A percentile compares a stretch with the other conserved stretches of the same genome.
Evolutionary conservation across 2,113 vertebrate species (phyloP).

Genomic region (Nematolebias whitei): DNA sequence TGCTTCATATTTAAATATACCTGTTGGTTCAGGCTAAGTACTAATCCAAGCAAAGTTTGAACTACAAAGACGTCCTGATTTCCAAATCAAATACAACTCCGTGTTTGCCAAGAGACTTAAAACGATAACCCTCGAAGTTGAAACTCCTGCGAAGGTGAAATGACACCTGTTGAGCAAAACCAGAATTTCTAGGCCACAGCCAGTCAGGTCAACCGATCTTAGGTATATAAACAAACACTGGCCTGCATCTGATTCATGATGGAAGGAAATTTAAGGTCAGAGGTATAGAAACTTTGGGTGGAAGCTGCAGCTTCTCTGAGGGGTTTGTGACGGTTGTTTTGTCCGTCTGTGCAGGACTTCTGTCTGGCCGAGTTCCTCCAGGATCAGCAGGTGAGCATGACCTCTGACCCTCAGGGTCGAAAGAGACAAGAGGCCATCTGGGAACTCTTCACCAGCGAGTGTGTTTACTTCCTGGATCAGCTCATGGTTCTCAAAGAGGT

Average conservation of each 20-base stretch:
- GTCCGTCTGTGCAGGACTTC: slow-evolving; percentile 76
- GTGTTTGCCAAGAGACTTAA: slow-evolving; percentile 30
- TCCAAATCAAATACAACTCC: slow-evolving; percentile 45
- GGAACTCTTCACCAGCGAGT: slow-evolving; percentile 94
- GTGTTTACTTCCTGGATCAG: slow-evolving; percentile 92
- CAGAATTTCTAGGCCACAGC: slow-evolving; percentile 47
- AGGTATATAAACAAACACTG: slow-evolving; percentile 37
- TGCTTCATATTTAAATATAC: slow-evolving; percentile 36
- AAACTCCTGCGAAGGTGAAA: neutral
- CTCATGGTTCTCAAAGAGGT: slow-evolving; percentile 93
- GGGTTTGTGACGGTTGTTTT: neutral
- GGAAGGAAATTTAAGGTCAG: slow-evolving; percentile 1
- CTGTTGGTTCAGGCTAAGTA: neutral
- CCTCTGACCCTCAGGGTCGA: slow-evolving; percentile 57
- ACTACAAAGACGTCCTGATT: slow-evolving; percentile 49
- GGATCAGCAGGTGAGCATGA: slow-evolving; percentile 70
- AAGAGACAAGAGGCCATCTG: slow-evolving; percentile 86
- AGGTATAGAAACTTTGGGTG: neutral
- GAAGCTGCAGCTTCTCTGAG: neutral
- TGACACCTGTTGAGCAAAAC: slow-evolving; percentile 40
- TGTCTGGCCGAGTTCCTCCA: slow-evolving; percentile 84
- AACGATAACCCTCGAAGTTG: slow-evolving; percentile 15
- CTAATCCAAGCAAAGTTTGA: slow-evolving; percentile 27
- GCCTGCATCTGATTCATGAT: slow-evolving; percentile 4
- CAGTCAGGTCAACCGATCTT: neutral